phyloP scores from a whole-genome alignment of 2,888 invertebrate species.

The Noctua comes region DNA sequence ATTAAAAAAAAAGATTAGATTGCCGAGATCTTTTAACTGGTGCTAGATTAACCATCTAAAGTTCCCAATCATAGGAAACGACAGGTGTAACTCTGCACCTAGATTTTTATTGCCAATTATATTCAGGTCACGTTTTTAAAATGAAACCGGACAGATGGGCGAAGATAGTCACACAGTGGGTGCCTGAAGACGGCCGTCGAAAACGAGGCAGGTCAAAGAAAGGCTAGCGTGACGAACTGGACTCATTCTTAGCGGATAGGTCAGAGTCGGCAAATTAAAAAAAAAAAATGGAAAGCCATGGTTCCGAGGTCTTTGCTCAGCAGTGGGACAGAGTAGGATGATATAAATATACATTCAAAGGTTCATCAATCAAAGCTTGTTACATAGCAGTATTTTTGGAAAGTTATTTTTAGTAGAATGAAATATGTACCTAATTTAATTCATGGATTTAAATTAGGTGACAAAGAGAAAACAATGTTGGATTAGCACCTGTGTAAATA shows the following conservation, averaged over 20 bases:
- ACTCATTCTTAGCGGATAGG: not conserved
- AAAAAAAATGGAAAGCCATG: not conserved
- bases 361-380: too few relatives aligned
- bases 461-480: not conserved
- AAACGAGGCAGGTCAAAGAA: not conserved
- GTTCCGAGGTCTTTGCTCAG: too few relatives aligned
- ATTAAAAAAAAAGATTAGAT: not conserved
- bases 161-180: not conserved
- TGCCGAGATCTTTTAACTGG: not conserved
- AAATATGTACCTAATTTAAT: not conserved
- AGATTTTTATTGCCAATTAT: not conserved
- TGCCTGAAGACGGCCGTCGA: not conserved
- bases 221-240: not conserved
- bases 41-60: not conserved
- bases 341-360: not conserved
- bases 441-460: not conserved
- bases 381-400: not conserved
- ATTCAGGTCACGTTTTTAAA: too few relatives aligned
- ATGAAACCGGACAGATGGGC: not conserved
- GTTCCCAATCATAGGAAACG: not conserved
- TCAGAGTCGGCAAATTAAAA: not conserved
- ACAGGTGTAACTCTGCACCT: not conserved
- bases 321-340: too few relatives aligned
- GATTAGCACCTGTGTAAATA: not conserved
- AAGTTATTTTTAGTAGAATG: not conserved